These are phyloP conservation scores for Smutsia gigantea DNA, from an alignment of 2,797 vertebrate species.

Conservation along the genomic window DNA sequence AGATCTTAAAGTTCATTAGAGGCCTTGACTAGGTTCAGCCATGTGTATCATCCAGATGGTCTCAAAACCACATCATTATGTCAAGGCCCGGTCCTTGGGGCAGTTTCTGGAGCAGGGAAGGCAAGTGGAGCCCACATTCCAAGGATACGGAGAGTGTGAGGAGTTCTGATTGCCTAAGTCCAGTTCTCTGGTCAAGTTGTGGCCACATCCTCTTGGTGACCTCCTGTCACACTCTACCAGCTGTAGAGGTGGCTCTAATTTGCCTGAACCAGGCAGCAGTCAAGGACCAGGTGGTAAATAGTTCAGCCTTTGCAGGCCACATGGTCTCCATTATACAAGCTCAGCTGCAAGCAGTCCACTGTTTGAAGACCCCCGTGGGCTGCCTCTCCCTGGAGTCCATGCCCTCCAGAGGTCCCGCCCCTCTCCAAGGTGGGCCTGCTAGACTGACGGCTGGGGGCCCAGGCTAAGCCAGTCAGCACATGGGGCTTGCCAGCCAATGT, in stretches of 20 bases:
- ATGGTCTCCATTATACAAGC: not conserved
- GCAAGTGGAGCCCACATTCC: not conserved
- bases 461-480: not conserved
- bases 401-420: not conserved
- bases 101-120: not conserved
- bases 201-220: not conserved
- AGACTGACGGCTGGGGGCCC: not conserved
- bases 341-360: not conserved
- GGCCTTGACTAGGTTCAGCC: not conserved
- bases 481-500: not conserved
- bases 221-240: not conserved
- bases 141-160: not conserved
- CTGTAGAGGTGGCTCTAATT: not conserved
- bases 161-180: not conserved
- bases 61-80: not conserved
- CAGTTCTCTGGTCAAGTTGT: not conserved
- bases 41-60: not conserved
- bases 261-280: too few relatives aligned
- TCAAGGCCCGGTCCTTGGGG: not conserved
- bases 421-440: not conserved
- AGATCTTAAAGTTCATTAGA: not conserved
- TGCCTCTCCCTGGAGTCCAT: not conserved
- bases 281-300: not conserved
- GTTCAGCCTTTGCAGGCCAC: not conserved
- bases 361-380: not conserved